Base-by-base conservation (phyloP, 2,888 invertebrate genomes). In the Drosophila mimica region DNA sequence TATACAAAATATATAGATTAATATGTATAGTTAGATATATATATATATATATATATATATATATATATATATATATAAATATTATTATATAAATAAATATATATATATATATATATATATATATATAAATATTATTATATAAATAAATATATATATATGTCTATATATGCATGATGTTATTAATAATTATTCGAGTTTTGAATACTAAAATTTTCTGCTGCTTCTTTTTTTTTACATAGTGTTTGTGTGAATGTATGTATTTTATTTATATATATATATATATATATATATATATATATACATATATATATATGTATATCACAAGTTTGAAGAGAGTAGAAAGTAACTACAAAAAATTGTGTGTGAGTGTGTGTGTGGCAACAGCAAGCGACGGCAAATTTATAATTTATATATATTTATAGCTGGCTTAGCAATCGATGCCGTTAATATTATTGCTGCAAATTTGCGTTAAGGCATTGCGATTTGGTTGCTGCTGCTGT, bases 241-340 rank as follows among this genome's bases (percentile, higher is more conserved):
- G 20, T 46, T 6, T 46, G 46, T 25, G 15, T 46, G 25, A 25
- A 46, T 46, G 46, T 46, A 25, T 31, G 40, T 28, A 28, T 46
- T 30, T 52, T 59, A 13, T 48, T 46, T 54, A 31, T 46, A 60
- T 61, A 15, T 67, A 28, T 56, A 40, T 65, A 15, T 61, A 53
- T 54, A 40, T 61, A 11, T 75, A 20, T 81, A 74, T 79, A 69
- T 84, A 17, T 36, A 38, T 67, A 30, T 59, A 34, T 66, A 13
- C 59, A 57, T 56, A 43, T 62, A 17, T 75, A n/a, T 82, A 75
- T 79, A 70, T 85, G 67, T 86, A 86, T 87, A 87, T 87, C 87
- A 87, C 87, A 87, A 88, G 81, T 87, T 86, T 83, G 73, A 81
- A 86, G 88, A 90, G 86, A 89, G 81, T 83, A 79, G 76, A 86